Evolutionary conservation across 64 coral and sea anemone species (phyloP), one percentile per base, ranked within the genome.

Genomic region (Platygyra sinensis): DNA sequence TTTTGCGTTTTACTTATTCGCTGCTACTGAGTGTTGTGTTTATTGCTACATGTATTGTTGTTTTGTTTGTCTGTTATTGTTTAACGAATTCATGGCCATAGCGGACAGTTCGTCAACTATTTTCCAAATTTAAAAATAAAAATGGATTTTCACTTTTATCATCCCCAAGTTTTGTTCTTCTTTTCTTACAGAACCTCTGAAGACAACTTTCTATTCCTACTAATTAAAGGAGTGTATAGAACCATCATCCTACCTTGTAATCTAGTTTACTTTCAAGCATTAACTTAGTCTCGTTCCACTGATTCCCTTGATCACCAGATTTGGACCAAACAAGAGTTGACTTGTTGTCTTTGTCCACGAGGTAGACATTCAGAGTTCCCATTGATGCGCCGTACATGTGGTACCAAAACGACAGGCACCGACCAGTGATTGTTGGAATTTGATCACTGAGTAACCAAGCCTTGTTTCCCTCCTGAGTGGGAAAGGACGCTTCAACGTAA

Each of bases 331-430:
- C 76, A 79, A 79, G 39, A 5, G 30, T 73, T 29, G 19, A 46
- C 4, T 24, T 64, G 8, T 22, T 27, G 29, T 59, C 62, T 30
- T 55, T 17, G 2, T 75, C 78, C 69, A 32, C 73, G 49, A 89
- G 30, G 49, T 80, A 93, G 17, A 96, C 90, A 74, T 87, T 72
- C 4, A 96, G 75, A 2, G 27, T 42, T 17, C 90, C 94, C 27
- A 84, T 87, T 73, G 54, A 74, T 36, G 90, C 83, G 19, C 94
- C 94, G 62, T 93, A 80, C 94, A 96, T 96, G 80, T 89, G 74
- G 52, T 96, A 96, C 86, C 86, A 93, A 63, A 96, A 96, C 0
- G 86, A 88, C n/a, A 96, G 38, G 65, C 94, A 96, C 19, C 80
- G 90, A 25, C 73, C 86, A 79, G 62, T 28, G 4, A 80, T 74